phyloP scores from a whole-genome alignment of 35 echinoderm and acorn worm species.

The Chiridota heheva region DNA sequence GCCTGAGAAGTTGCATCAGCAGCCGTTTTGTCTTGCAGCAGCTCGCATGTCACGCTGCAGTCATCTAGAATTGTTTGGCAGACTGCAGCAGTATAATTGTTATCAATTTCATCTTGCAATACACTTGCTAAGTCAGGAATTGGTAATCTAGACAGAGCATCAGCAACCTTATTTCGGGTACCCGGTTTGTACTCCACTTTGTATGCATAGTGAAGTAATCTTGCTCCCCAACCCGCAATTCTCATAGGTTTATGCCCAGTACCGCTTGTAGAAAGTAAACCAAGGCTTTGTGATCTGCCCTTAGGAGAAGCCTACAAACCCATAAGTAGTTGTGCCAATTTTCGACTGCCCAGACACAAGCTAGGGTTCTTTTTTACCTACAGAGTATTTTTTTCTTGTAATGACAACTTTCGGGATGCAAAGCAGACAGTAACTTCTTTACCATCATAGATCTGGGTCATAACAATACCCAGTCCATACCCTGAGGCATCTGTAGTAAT shows the following conservation, averaged over 20 bases:
- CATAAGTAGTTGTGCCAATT: slow-evolving; percentile 49
- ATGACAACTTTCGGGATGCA: slow-evolving; percentile 40
- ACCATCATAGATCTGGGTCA: slow-evolving; percentile 42
- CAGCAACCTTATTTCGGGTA: slow-evolving; percentile 19
- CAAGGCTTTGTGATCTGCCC: slow-evolving; percentile 55
- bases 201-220: slow-evolving; percentile 20
- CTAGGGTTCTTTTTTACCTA: slow-evolving; percentile 48
- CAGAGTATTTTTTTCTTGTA: slow-evolving; percentile 38
- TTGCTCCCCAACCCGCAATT: slow-evolving; percentile 34
- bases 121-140: neutral
- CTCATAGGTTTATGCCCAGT: slow-evolving; percentile 39
- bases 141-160: slow-evolving; percentile 27
- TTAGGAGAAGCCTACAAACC: slow-evolving; percentile 40
- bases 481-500: slow-evolving; percentile 47
- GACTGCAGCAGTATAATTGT: slow-evolving; percentile 4
- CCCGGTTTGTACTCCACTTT: slow-evolving; percentile 34
- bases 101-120: slow-evolving; percentile 30
- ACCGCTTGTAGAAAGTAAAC: slow-evolving; percentile 38
- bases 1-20: slow-evolving; percentile 12
- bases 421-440: slow-evolving; percentile 38
- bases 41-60: neutral
- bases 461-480: slow-evolving; percentile 36
- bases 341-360: slow-evolving; percentile 58
- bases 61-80: neutral
- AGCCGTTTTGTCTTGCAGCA: slow-evolving; percentile 6